Evolutionary conservation across 2,888 invertebrate species (phyloP), one percentile per base, ranked within the genome.

Genomic region (Sinotaia quadrata): DNA sequence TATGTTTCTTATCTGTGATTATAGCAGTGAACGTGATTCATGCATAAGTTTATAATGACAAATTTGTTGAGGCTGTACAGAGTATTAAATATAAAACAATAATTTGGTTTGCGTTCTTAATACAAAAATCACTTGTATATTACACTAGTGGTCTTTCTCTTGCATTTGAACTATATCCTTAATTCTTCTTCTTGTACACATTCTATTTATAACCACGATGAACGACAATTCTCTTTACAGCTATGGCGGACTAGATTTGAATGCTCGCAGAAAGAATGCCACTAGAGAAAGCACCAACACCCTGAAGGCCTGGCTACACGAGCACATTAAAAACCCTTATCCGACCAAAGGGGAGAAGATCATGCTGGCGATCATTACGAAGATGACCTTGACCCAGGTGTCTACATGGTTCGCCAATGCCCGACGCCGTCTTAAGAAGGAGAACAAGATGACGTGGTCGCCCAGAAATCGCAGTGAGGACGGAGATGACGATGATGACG

Each of bases 401-500:
- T 95, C 95, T 71, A 97, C 97, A 83, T 97, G 97, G 97, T 97
- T 97, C 88, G 97, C 97, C 70, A 97, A 97, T 89, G 97, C 97
- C 41, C 91, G 97, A 75, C 91, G 97, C 81, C 92, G 97, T 56
- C 91, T 97, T 81, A 97, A 97, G 91, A 97, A 97, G 88, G 97
- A 97, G 90, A 97, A 97, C 90, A 97, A 97, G 89, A 96, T 96
- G 96, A 96, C 96, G 75, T 97, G 97, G 97, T 95, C 95, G 86
- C 95, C 96, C 70, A 94, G 95, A 89, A 96, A 96, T 89, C 78
- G 89, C 37, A 82, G 81, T 56, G 85, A 82, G 49, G 86, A 85
- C 47, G 85, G 83, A 41, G 81, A 81, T 54, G 82, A 86, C 47
- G 85, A 86, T 56, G 88, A 87, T 29, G 88, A 88, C 69, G 88